Evolutionary conservation across 1,140 invertebrate species (phyloP), one percentile per base, ranked within the genome.

Genomic region (Drosophila simulans): DNA sequence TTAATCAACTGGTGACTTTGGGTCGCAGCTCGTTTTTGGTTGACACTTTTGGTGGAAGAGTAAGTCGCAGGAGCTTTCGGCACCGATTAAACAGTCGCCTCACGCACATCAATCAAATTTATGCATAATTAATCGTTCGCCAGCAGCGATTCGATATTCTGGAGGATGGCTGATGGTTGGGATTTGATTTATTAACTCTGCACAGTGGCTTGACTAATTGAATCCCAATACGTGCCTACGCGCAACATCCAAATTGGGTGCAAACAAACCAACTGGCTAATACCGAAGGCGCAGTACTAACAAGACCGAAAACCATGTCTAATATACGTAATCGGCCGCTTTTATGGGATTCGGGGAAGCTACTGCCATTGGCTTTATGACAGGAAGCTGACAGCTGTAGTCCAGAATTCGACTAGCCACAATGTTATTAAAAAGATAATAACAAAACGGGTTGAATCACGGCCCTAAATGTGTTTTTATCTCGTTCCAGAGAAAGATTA

Each of bases 51-150:
- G 27, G 27, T 35, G 77, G 37, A 22, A 25, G 17, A 46, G 31
- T 17, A 22, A 8, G 20, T 37, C 34, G 43, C 25, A 60, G 34
- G 54, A 31, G 57, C 37, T 55, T 51, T 70, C 17, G 17, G 51
- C 43, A 13, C 8, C 55, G 58, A 43, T 58, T 56, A 51, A 65
- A 56, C 58, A 88, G 74, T 83, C 80, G 22, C 65, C 71, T 72
- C 83, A 83, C 84, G 84, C 76, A 77, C 80, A 88, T 88, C 83
- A 72, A 88, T 88, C 83, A 88, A 89, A 83, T 89, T 77, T 86
- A 77, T 71, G 82, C 74, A 86, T 86, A 86, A 86, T 88, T 86
- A 86, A 86, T 86, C 60, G 83, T 63, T 40, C 10, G 65, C 45
- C 15, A 31, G 13, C 42, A 35, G 20, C 22, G 46, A 66, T 53